Evolutionary conservation across 2,113 vertebrate species (phyloP).

Genomic region (Ellobius talpinus): DNA sequence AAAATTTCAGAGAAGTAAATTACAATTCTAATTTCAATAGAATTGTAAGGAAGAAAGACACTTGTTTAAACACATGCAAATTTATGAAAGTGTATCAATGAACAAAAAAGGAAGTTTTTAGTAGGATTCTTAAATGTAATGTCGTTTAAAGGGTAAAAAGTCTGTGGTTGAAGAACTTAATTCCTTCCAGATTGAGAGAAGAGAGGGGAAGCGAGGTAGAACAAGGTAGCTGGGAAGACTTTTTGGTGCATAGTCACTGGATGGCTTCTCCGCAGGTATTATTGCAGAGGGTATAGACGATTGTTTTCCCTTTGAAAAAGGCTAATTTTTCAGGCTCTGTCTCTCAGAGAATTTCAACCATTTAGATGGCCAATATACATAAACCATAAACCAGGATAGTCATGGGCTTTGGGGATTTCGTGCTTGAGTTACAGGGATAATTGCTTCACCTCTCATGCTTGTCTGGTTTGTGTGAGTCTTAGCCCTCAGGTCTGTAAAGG

Average conservation of each 20-base stretch:
- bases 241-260: neutral
- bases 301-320: neutral
- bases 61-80: neutral
- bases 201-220: too few relatives aligned
- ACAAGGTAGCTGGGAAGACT: neutral
- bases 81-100: neutral
- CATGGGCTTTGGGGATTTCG: slow-evolving; percentile 26
- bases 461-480: slow-evolving; percentile 47
- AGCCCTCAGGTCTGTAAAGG: slow-evolving; percentile 25
- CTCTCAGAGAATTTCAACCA: slow-evolving; percentile 33
- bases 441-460: slow-evolving; percentile 52
- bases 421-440: slow-evolving; percentile 62
- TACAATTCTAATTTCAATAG: too few relatives aligned
- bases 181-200: neutral
- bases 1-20: slow-evolving; percentile 29
- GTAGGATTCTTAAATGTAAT: neutral
- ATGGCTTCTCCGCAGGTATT: neutral
- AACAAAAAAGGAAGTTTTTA: slow-evolving; percentile 25
- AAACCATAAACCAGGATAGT: slow-evolving; percentile 54
- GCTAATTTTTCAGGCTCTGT: slow-evolving; percentile 29
- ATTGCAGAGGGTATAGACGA: neutral
- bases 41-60: neutral
- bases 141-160: neutral
- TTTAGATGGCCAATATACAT: neutral
- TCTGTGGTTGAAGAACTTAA: neutral